Conservation (phyloP, 1,140 invertebrate species). For the Drosophila sp. region DNA sequence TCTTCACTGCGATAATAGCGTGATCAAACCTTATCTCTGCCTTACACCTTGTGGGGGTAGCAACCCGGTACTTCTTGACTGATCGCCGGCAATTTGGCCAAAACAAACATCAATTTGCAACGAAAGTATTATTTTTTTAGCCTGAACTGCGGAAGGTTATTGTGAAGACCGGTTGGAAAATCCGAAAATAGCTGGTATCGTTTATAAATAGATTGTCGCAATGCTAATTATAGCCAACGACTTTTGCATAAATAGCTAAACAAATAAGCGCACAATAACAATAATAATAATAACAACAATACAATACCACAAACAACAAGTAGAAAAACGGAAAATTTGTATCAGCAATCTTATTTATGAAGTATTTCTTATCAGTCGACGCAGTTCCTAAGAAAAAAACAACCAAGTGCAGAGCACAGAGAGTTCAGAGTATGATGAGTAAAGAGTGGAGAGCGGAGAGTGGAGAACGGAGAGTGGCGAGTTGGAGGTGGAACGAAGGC, state of each 20-base stretch:
- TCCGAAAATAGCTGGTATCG: conserved; percentile 47
- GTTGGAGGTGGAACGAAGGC: not conserved
- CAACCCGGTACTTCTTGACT: conserved; percentile 23
- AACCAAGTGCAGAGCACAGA: conserved; percentile 35
- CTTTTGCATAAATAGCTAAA: conserved; percentile 63
- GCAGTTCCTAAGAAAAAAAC: conserved; percentile 66
- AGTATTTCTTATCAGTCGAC: conserved; percentile 53
- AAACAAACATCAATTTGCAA: conserved; percentile 14
- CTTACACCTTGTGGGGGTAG: conserved; percentile 17
- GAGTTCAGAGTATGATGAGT: conserved; percentile 4
- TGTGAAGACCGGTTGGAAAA: not conserved
- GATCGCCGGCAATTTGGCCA: not conserved
- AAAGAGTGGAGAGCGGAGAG: conserved; percentile 10
- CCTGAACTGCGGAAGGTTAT: not conserved
- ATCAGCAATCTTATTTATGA: conserved; percentile 37
- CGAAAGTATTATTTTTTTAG: not conserved
- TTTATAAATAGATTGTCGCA: conserved; percentile 61
- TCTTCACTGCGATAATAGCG: conserved; percentile 18
- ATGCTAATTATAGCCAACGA: conserved; percentile 50
- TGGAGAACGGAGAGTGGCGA: not conserved
- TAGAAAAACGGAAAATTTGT: conserved; percentile 47
- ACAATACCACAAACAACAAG: conserved; percentile 16
- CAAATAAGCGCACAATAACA: conserved; percentile 35
- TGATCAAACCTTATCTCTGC: conserved; percentile 27
- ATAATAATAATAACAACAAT: not conserved